phyloP scores from a whole-genome alignment of 2,797 vertebrate species.

The Valencia hispanica region DNA sequence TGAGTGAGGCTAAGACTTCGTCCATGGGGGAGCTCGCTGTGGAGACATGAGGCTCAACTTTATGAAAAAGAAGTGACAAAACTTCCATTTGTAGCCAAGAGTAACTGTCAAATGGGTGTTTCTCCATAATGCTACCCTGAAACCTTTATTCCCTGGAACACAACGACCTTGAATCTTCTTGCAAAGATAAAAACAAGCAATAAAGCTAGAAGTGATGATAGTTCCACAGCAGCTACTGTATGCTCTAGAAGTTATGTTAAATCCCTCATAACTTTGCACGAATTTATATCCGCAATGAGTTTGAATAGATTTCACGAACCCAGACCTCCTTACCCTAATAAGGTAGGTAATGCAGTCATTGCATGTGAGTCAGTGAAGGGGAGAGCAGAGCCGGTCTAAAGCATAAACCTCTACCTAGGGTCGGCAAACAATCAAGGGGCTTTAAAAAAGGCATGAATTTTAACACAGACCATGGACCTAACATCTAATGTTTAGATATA shows the following conservation, averaged over 20 bases:
- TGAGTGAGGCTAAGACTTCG: slow-evolving; percentile 96
- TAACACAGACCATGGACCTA: too few relatives aligned
- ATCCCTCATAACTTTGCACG: neutral
- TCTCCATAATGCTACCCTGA: neutral
- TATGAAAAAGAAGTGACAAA: neutral
- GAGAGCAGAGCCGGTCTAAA: neutral
- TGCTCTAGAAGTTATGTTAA: neutral
- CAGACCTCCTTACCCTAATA: neutral
- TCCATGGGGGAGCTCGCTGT: slow-evolving; percentile 98
- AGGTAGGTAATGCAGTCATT: neutral
- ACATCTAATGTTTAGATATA: neutral
- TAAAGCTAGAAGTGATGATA: too few relatives aligned
- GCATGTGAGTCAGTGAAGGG: neutral
- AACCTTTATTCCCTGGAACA: neutral
- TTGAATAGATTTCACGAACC: neutral
- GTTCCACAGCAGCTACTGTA: too few relatives aligned
- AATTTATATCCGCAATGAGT: neutral
- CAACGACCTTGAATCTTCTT: neutral
- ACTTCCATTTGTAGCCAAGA: neutral
- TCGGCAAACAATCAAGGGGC: neutral
- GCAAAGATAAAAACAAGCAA: too few relatives aligned
- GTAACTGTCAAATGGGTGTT: too few relatives aligned
- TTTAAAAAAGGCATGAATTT: too few relatives aligned
- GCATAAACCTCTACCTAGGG: too few relatives aligned
- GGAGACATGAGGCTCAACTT: neutral